Evolutionary conservation across 2,797 vertebrate species (phyloP).

Genomic region (Borostomias antarcticus): DNA sequence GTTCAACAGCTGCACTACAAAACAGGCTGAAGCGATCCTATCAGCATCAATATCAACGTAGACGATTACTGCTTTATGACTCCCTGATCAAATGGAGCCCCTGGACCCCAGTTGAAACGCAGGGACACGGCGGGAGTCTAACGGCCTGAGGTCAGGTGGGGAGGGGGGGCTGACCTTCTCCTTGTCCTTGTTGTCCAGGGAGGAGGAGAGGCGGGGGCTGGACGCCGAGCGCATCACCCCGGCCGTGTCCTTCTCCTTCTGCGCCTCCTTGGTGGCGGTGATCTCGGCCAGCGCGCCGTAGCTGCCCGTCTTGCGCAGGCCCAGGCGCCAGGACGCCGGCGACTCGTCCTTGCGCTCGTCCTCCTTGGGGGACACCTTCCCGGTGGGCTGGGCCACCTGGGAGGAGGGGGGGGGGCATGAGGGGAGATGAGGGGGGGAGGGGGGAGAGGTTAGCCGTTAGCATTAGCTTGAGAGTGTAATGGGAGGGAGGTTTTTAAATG

Average conservation of each 20-base stretch:
- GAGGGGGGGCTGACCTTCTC: conserved; percentile 68
- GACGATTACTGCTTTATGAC: no score
- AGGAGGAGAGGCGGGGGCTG: conserved; percentile 93
- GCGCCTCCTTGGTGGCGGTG: conserved; percentile 94
- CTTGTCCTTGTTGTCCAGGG: conserved; percentile 94
- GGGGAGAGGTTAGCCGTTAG: not conserved
- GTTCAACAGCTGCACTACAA: not conserved
- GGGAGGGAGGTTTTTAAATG: not conserved
- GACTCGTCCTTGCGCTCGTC: conserved; percentile 97
- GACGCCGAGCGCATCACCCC: conserved; percentile 98
- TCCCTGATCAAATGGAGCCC: not conserved
- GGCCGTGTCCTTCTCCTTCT: conserved; percentile 91
- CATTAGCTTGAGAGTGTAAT: not conserved
- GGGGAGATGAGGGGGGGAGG: not conserved
- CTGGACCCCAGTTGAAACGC: not conserved
- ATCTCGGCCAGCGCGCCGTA: conserved; percentile 96
- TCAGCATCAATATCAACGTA: not conserved
- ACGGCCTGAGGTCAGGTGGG: not conserved
- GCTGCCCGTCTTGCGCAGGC: conserved; percentile 96
- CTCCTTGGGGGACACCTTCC: conserved; percentile 89
- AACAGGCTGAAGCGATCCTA: not conserved
- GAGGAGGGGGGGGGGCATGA: not conserved
- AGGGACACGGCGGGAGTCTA: no score
- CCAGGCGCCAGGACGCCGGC: conserved; percentile 92
- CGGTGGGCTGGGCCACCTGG: conserved; percentile 79